phyloP scores from a whole-genome alignment of 1,140 invertebrate genomes.

The Phortica variegata region DNA sequence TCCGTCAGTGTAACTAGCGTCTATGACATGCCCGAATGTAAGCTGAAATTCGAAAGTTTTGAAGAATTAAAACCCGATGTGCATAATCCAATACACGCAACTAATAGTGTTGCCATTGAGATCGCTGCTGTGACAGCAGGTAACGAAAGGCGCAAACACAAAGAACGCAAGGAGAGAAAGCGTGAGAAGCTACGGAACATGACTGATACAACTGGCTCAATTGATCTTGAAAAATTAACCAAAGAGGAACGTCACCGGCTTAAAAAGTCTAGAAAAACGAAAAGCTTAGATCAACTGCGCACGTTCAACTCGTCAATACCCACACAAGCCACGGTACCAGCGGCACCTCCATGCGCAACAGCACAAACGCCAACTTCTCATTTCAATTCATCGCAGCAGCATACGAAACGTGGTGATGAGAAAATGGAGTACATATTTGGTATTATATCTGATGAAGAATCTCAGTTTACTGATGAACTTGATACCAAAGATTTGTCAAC shows the following conservation, averaged over 20 bases:
- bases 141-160: constrained; percentile 38
- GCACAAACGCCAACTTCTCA: constrained; percentile 1
- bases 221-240: constrained; percentile 56
- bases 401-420: constrained; percentile 62
- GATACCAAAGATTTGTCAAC: constrained; percentile 21
- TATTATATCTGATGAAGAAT: constrained; percentile 75
- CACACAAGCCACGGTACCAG: constrained; percentile 7
- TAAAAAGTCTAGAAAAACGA: constrained; percentile 63
- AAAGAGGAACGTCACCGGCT: constrained; percentile 53
- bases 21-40: background rate
- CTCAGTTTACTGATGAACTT: constrained; percentile 38
- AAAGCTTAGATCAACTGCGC: constrained; percentile 33
- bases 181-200: constrained; percentile 66
- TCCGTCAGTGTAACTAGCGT: background rate
- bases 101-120: background rate
- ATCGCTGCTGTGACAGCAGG: constrained; percentile 4
- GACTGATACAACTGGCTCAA: constrained; percentile 19
- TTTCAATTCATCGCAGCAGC: background rate
- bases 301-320: constrained; percentile 12
- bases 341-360: constrained; percentile 3
- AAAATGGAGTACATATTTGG: constrained; percentile 88
- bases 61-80: constrained; percentile 21
- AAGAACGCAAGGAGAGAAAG: constrained; percentile 68
- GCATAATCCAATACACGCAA: no score
- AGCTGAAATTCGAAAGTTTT: constrained; percentile 12